phyloP scores from a whole-genome alignment of 2,113 vertebrate genomes.

The Camelus dromedarius region DNA sequence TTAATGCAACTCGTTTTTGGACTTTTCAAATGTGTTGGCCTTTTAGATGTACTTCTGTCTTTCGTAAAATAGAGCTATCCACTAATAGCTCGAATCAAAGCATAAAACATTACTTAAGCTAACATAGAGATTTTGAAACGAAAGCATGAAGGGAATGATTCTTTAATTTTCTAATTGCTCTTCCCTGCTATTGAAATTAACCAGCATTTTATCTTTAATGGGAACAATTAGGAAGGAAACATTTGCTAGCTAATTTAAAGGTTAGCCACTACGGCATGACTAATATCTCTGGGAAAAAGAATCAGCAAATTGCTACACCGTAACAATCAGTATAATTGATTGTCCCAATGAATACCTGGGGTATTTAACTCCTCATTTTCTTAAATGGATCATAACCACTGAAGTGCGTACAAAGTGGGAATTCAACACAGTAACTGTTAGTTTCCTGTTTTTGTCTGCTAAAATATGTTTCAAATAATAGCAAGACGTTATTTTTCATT shows the following conservation, averaged over 20 bases:
- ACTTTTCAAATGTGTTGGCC: constrained; percentile 66
- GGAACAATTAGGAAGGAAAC: constrained; percentile 71
- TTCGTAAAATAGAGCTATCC: constrained; percentile 70
- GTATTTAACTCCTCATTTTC: constrained; percentile 52
- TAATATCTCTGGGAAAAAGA: constrained; percentile 59
- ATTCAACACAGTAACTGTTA: not conserved
- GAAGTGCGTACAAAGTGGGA: not conserved
- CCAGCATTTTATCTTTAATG: constrained; percentile 70
- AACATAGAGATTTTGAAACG: constrained; percentile 62
- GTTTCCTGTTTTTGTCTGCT: constrained; percentile 8
- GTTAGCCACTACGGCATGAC: constrained; percentile 64
- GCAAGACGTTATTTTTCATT: not conserved
- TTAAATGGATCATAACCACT: not conserved
- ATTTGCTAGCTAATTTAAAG: constrained; percentile 69
- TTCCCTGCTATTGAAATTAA: constrained; percentile 72
- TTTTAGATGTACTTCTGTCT: constrained; percentile 67
- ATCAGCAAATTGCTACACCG: constrained; percentile 60
- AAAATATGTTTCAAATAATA: constrained; percentile 18
- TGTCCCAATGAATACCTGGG: constrained; percentile 1
- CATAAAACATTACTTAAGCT: constrained; percentile 60
- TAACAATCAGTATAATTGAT: constrained; percentile 44
- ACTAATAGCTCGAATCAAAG: constrained; percentile 72
- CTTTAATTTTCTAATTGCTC: constrained; percentile 70
- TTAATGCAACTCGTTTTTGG: constrained; percentile 53
- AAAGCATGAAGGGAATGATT: constrained; percentile 43